Percentiles rank a stretch among this genome's conserved stretches.
Conservation (phyloP, 2,888 invertebrate species). For the Nesidiocoris tenuis region DNA sequence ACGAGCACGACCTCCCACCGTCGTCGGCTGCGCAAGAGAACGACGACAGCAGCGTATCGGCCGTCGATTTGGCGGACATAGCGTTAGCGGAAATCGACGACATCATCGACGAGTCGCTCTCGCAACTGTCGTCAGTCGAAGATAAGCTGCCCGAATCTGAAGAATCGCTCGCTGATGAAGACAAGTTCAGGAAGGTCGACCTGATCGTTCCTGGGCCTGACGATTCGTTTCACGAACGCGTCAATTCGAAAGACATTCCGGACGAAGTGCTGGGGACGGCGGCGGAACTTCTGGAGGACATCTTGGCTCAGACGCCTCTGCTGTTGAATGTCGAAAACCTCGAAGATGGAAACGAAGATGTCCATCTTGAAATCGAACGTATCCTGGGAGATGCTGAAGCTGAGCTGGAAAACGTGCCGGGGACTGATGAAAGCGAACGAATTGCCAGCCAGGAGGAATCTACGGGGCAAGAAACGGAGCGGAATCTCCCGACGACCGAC, state of each 20-base stretch:
- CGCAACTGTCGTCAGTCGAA: background rate
- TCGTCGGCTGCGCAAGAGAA: too few relatives aligned
- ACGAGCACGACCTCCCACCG: background rate
- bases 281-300: background rate
- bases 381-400: background rate
- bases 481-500: background rate
- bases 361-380: background rate
- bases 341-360: background rate
- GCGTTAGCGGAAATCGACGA: background rate
- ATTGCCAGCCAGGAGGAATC: background rate
- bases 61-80: background rate
- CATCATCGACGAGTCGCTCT: background rate
- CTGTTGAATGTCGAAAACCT: background rate
- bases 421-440: background rate
- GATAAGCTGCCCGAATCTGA: background rate
- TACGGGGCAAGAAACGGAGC: background rate
- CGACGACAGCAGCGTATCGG: too few relatives aligned
- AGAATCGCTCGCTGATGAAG: background rate
- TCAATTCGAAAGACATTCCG: background rate
- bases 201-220: background rate
- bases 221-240: background rate
- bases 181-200: background rate
- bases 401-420: background rate
- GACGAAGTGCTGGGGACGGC: slow-evolving; percentile 5
- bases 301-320: background rate